Evolutionary conservation across 2,797 vertebrate genomes (phyloP), one percentile per base, ranked within the genome.

Genomic region (Acipenser ruthenus): DNA sequence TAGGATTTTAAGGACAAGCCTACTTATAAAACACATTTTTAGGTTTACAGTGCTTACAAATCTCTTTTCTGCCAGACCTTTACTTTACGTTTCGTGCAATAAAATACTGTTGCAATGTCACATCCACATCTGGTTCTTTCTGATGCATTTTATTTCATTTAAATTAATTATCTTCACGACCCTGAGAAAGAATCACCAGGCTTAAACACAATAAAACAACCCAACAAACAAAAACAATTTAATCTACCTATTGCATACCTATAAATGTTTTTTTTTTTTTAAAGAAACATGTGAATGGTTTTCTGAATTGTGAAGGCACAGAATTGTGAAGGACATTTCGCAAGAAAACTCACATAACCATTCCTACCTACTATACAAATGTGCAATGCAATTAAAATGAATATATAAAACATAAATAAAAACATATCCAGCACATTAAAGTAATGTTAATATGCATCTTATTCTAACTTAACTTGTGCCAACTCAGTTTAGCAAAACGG

Each of bases 381-480:
- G 23, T 37, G 23, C 23, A 1, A 37, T 37, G 23, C 2, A 37
- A 37, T 37, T 37, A 37, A 37, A 37, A 37, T 37, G 2, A 37
- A 37, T 18, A 37, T 37, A 37, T 37, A 37, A 18, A 18, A 18
- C 15, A 18, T 18, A 18, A 18, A 18, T 18, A 18, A 18, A 37
- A 37, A 37, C 23, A 37, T 37, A 37, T 37, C 23, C 23, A 37
- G 23, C 23, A 37, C 37, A 37, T 37, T 37, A 37, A 37, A 37
- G 23, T 37, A 37, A 37, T 37, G 23, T 37, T 37, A 37, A 37
- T 3, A 37, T 37, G 77, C 76, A 79, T 75, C 80, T 80, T 86
- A 80, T 84, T 88, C 72, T 15, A 77, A 77, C 84, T 81, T 87
- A 83, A 89, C 89, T 89, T 88, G 83, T 79, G 78, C 82, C 81